Conservation (phyloP, 2,888 invertebrate species). For the Stegana nigrithorax region DNA sequence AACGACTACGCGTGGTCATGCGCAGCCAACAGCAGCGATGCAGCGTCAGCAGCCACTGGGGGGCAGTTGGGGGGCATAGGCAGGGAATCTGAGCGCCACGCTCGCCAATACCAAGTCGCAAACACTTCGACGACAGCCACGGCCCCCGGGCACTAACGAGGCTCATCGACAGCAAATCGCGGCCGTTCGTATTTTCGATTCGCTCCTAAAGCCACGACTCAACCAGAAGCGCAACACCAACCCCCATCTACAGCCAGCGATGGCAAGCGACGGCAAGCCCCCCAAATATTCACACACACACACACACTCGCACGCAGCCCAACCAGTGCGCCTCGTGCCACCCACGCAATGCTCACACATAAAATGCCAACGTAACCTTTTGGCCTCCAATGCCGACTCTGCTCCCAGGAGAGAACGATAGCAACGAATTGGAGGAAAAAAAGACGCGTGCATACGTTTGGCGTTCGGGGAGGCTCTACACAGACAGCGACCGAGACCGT, state of each 20-base stretch:
- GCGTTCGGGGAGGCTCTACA: too few species aligned
- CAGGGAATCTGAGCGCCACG: background rate
- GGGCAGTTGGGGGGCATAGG: constrained; percentile 23
- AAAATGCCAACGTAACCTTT: constrained; percentile 1
- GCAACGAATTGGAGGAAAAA: too few species aligned
- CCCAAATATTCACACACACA: background rate
- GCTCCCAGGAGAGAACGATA: too few species aligned
- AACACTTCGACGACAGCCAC: too few species aligned
- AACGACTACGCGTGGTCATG: constrained; percentile 43
- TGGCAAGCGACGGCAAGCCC: too few species aligned
- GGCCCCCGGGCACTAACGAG: background rate
- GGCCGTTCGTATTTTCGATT: constrained; percentile 16
- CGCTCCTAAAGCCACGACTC: constrained; percentile 13
- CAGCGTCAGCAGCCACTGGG: constrained; percentile 14
- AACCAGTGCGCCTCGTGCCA: background rate
- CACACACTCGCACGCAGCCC: background rate
- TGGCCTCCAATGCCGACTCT: too few species aligned
- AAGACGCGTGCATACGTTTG: too few species aligned
- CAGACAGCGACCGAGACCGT: too few species aligned
- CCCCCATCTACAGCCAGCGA: background rate
- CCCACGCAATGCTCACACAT: background rate
- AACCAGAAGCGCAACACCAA: background rate
- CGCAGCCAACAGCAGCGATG: constrained; percentile 44
- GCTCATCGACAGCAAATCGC: constrained; percentile 16
- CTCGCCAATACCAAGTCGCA: constrained; percentile 3